These are phyloP conservation scores for Ophioderma brevispina DNA, from an alignment of 35 echinoderm and acorn worm genomes.

Conservation along the genomic window DNA sequence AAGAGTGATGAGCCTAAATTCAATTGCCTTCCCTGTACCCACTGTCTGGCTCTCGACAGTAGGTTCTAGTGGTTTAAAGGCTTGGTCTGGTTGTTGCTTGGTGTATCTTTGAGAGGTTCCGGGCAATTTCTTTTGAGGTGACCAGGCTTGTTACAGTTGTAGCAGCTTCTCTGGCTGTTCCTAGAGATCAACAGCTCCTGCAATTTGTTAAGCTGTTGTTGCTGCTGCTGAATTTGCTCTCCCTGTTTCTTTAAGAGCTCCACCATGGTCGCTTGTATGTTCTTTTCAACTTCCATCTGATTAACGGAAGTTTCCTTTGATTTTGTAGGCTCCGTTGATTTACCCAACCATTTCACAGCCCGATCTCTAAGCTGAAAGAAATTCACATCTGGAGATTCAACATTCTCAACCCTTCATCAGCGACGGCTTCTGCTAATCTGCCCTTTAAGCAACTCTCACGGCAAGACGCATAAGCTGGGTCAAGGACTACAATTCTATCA, in stretches of 20 bases:
- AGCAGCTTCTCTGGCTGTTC: no score
- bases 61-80: no score
- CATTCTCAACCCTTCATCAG: constrained; percentile 39
- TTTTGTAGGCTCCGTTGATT: neutral
- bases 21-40: no score
- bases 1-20: no score
- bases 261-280: neutral
- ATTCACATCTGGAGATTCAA: neutral
- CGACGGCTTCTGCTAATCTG: constrained; percentile 29
- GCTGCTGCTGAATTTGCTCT: constrained; percentile 45
- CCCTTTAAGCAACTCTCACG: constrained; percentile 13
- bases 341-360: constrained; percentile 22
- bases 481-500: constrained; percentile 30
- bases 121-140: no score
- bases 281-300: no score
- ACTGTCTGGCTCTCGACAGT: no score
- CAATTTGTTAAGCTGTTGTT: constrained; percentile 50
- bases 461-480: constrained; percentile 9
- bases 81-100: no score
- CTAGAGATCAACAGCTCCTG: no score
- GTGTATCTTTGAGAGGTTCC: no score
- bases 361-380: neutral
- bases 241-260: constrained; percentile 32
- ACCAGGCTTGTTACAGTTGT: no score
- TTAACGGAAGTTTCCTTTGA: neutral